These are phyloP conservation scores for Macaca nemestrina DNA, from an alignment of 2,113 vertebrate genomes.

Conservation along the genomic window DNA sequence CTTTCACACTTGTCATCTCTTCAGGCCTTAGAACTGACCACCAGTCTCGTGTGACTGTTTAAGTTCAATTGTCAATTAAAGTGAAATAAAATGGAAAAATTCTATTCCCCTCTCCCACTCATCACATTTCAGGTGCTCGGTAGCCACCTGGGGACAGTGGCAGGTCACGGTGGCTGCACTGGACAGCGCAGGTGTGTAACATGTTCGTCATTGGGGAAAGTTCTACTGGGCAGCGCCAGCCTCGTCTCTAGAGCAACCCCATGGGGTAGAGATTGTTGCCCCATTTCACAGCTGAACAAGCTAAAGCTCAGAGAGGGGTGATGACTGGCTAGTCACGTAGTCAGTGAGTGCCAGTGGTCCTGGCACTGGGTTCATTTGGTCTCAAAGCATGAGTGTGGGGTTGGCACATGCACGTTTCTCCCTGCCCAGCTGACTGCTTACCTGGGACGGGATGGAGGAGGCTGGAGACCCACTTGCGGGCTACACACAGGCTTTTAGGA, in stretches of 20 bases:
- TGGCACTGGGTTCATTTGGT: not conserved
- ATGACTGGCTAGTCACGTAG: no score
- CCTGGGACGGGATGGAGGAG: not conserved
- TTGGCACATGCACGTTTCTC: fast-evolving
- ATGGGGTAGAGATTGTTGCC: not conserved
- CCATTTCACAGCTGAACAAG: not conserved
- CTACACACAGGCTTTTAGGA: not conserved
- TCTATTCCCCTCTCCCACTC: not conserved
- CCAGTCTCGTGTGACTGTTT: not conserved
- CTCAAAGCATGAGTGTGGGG: not conserved
- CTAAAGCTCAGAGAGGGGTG: not conserved
- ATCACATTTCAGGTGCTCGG: not conserved
- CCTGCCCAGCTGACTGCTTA: not conserved
- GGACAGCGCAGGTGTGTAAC: not conserved
- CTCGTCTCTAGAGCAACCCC: not conserved
- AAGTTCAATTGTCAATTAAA: not conserved
- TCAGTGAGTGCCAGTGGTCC: not conserved
- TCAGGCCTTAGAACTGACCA: not conserved
- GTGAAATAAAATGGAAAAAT: not conserved
- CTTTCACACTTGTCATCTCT: fast-evolving
- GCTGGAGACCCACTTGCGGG: not conserved
- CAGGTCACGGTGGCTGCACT: fast-evolving
- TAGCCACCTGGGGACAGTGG: not conserved
- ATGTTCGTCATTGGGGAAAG: fast-evolving
- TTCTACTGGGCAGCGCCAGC: fast-evolving